phyloP scores from a whole-genome alignment of 2,113 vertebrate genomes.

The Hiodon tergisus region DNA sequence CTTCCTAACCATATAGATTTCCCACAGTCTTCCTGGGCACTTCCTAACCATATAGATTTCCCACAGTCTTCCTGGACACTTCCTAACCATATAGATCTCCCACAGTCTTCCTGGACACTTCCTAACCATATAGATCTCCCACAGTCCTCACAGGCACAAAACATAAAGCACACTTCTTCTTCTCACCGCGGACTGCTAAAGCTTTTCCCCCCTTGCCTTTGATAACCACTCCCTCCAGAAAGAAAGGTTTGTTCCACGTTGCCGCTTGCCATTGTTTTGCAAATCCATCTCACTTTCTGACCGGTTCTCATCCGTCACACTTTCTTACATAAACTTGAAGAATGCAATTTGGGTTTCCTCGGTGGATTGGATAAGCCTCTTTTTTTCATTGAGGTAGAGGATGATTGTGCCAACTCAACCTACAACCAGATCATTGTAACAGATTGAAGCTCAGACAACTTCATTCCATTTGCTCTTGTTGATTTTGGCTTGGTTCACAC shows the following conservation, averaged over 20 bases:
- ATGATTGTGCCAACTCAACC: constrained; percentile 1
- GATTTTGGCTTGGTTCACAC: background rate
- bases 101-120: too few relatives aligned
- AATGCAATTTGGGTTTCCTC: constrained; percentile 18
- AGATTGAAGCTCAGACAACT: background rate
- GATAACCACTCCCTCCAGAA: background rate
- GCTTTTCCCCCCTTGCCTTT: background rate
- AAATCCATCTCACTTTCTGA: constrained; percentile 14
- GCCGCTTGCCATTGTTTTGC: constrained; percentile 14
- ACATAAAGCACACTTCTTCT: background rate
- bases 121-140: too few relatives aligned
- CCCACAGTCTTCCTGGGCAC: too few relatives aligned
- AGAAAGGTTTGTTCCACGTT: background rate
- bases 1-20: too few relatives aligned
- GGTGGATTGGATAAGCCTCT: constrained; percentile 7
- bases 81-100: too few relatives aligned
- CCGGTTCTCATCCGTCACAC: constrained; percentile 16
- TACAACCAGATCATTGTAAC: background rate
- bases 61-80: too few relatives aligned
- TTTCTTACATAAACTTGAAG: constrained; percentile 16
- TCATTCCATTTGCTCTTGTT: too few relatives aligned
- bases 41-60: too few relatives aligned
- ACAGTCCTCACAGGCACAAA: background rate
- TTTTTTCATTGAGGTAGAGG: constrained; percentile 11
- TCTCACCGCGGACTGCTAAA: background rate